phyloP scores from a whole-genome alignment of 2,888 invertebrate species.

The Gari tellinella region DNA sequence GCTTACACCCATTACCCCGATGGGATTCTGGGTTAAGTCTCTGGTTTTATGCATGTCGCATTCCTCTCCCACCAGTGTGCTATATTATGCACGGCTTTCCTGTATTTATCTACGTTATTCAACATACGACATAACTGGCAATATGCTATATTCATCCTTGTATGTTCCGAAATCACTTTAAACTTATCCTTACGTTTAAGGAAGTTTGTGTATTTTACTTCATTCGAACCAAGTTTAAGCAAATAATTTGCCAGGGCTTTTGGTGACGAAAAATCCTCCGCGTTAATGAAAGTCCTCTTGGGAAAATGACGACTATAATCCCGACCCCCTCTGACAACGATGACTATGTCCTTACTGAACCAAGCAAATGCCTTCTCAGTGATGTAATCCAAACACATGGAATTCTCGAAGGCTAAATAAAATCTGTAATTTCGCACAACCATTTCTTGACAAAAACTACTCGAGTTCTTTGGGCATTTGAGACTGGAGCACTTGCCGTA shows the following conservation, averaged over 20 bases:
- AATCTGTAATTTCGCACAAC: slow-evolving; percentile 38
- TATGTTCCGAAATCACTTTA: neutral
- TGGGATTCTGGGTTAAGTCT: no score
- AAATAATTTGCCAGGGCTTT: slow-evolving; percentile 35
- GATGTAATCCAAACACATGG: slow-evolving; percentile 57
- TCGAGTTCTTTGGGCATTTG: slow-evolving; percentile 37
- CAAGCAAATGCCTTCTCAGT: slow-evolving; percentile 58
- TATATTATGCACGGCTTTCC: slow-evolving; percentile 9
- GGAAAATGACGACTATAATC: slow-evolving; percentile 43
- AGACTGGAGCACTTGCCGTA: slow-evolving; percentile 46
- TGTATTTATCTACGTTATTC: slow-evolving; percentile 26
- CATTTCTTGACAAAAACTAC: slow-evolving; percentile 19
- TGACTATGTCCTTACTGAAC: slow-evolving; percentile 46
- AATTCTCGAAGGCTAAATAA: slow-evolving; percentile 65
- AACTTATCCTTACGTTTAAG: slow-evolving; percentile 13
- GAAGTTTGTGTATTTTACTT: slow-evolving; percentile 34
- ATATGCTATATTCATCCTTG: slow-evolving; percentile 24
- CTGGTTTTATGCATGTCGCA: no score
- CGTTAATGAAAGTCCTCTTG: slow-evolving; percentile 49
- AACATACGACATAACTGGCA: slow-evolving; percentile 43
- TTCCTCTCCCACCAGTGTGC: no score
- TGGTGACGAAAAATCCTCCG: slow-evolving; percentile 37
- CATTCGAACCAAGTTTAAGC: slow-evolving; percentile 17
- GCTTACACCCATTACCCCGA: no score
- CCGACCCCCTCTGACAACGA: slow-evolving; percentile 45